Conservation (phyloP, 2,797 vertebrate species). For the Cossypha heuglini region DNA sequence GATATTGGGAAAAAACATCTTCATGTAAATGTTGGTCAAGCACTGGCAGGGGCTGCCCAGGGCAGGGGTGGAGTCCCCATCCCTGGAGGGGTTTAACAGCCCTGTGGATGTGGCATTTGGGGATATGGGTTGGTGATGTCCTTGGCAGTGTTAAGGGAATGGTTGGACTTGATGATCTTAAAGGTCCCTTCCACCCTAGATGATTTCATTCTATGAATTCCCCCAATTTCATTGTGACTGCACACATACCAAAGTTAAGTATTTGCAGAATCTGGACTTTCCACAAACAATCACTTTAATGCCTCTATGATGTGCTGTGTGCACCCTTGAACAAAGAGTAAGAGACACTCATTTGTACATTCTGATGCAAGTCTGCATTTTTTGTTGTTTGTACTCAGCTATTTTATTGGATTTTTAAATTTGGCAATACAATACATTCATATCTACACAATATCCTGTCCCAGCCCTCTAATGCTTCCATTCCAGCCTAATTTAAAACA, state of each 20-base stretch:
- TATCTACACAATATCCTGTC: not conserved
- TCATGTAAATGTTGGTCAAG: not conserved
- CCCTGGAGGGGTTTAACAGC: not conserved
- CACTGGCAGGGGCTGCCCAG: not conserved
- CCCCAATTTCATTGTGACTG: not conserved
- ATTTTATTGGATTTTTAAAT: not conserved
- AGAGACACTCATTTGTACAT: not conserved
- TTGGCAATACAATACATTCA: not conserved
- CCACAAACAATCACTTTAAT: not conserved
- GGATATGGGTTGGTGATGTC: not conserved
- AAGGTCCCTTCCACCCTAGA: not conserved
- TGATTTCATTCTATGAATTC: not conserved
- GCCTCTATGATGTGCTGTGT: not conserved
- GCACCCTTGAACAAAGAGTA: not conserved
- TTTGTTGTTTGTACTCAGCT: not conserved
- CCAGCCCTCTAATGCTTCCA: not conserved
- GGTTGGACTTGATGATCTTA: not conserved
- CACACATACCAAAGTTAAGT: accelerated
- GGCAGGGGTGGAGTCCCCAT: not conserved
- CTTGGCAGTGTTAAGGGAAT: not conserved
- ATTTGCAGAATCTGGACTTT: not conserved
- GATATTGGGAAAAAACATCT: not conserved
- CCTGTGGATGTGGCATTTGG: not conserved
- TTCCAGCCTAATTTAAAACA: not conserved
- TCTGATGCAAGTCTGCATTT: not conserved